These are phyloP conservation scores for Mus minutoides DNA, from an alignment of 2,797 vertebrate species.

Conservation along the genomic window DNA sequence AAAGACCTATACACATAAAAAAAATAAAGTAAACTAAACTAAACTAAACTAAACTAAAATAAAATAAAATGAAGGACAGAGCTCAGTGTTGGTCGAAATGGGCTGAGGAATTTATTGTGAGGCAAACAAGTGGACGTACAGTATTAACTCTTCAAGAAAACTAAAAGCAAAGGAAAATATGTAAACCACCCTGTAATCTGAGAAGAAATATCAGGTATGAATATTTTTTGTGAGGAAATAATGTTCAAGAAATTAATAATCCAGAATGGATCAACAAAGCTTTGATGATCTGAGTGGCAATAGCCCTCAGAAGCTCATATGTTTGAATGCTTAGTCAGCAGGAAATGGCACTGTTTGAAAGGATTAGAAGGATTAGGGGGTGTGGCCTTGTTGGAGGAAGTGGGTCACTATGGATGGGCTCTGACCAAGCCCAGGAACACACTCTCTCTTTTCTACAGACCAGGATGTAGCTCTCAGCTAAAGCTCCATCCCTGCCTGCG, in stretches of 20 bases:
- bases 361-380: not conserved
- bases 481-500: not conserved
- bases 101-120: not conserved
- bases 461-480: not conserved
- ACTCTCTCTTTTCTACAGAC: not conserved
- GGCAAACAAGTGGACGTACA: not conserved
- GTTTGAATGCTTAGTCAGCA: not conserved
- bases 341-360: not conserved
- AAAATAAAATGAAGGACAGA: not conserved
- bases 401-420: not conserved
- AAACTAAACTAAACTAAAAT: no score
- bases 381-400: not conserved
- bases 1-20: not conserved
- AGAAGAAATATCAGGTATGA: not conserved
- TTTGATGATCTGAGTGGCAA: not conserved
- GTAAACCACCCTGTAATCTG: not conserved
- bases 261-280: not conserved
- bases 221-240: conserved; percentile 15
- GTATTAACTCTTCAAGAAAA: not conserved
- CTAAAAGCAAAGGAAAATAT: not conserved
- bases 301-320: not conserved
- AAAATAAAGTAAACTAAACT: no score
- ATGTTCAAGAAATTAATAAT: not conserved
- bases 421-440: not conserved
- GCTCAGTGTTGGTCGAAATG: not conserved